Conservation (phyloP, 2,888 invertebrate genomes). For the Agonopterix arenella region DNA sequence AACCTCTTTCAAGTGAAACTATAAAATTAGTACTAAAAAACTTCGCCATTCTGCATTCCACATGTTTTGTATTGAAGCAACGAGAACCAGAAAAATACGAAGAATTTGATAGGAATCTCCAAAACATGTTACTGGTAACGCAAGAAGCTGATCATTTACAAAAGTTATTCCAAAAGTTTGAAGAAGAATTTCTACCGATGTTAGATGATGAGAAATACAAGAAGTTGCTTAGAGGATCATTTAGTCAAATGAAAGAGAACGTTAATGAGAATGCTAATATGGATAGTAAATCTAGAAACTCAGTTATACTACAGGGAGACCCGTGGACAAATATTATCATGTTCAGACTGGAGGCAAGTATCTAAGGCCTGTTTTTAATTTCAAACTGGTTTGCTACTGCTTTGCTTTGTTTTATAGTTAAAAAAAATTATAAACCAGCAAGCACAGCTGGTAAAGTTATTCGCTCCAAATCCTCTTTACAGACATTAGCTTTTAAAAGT, state of each 20-base stretch:
- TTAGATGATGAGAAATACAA: slow-evolving; percentile 1
- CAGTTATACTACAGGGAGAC: slow-evolving; percentile 22
- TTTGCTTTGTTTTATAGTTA: too few relatives aligned
- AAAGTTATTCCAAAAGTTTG: slow-evolving; percentile 3
- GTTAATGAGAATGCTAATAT: not conserved
- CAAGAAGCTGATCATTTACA: not conserved
- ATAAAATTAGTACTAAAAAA: slow-evolving; percentile 25
- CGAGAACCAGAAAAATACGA: slow-evolving; percentile 21
- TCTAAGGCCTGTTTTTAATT: too few relatives aligned
- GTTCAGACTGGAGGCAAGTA: slow-evolving; percentile 17
- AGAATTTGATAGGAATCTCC: slow-evolving; percentile 12
- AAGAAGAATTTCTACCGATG: slow-evolving; percentile 1
- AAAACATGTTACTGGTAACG: slow-evolving; percentile 10
- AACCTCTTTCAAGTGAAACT: not conserved
- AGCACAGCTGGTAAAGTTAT: too few relatives aligned
- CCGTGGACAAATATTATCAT: slow-evolving; percentile 25
- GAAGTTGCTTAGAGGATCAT: not conserved
- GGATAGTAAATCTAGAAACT: slow-evolving; percentile 14
- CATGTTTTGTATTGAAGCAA: slow-evolving; percentile 28
- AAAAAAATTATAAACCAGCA: not conserved
- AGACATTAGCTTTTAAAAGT: too few relatives aligned
- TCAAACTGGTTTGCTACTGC: too few relatives aligned
- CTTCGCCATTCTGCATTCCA: slow-evolving; percentile 28
- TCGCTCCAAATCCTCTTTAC: too few relatives aligned
- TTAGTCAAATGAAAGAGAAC: not conserved